Conservation (phyloP, 2,113 vertebrate species). For the Oreochromis niloticus region DNA sequence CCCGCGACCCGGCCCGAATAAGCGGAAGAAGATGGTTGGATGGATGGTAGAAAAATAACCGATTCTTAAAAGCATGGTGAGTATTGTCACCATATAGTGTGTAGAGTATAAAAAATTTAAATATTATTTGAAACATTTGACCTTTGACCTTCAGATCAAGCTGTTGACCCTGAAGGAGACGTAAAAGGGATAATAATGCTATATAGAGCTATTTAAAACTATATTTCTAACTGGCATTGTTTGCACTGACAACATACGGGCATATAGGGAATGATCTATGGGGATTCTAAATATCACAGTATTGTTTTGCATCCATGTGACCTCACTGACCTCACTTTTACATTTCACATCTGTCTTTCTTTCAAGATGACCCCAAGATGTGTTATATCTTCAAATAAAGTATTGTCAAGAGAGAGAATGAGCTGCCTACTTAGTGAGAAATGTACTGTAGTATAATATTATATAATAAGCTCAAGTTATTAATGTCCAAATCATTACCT, state of each 20-base stretch:
- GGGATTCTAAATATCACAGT: neutral
- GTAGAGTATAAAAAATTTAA: neutral
- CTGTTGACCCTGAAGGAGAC: neutral
- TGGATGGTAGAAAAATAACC: no score
- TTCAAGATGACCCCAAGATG: neutral
- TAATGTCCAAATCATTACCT: accelerated
- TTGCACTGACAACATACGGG: neutral
- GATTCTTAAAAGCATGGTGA: no score
- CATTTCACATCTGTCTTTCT: neutral
- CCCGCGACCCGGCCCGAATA: no score
- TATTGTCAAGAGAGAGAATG: neutral
- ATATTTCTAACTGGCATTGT: neutral
- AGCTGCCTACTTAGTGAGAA: neutral
- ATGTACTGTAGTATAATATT: neutral
- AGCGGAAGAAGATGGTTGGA: no score
- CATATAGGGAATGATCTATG: neutral
- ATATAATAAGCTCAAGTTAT: neutral
- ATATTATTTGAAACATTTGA: neutral
- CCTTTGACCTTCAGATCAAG: neutral
- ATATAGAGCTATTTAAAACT: neutral
- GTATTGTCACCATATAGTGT: neutral
- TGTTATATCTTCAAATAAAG: neutral
- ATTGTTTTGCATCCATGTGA: neutral
- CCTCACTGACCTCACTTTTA: neutral
- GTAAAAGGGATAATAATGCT: neutral